Base-by-base conservation (phyloP, 2,797 vertebrate species). In the Selene dorsalis region DNA sequence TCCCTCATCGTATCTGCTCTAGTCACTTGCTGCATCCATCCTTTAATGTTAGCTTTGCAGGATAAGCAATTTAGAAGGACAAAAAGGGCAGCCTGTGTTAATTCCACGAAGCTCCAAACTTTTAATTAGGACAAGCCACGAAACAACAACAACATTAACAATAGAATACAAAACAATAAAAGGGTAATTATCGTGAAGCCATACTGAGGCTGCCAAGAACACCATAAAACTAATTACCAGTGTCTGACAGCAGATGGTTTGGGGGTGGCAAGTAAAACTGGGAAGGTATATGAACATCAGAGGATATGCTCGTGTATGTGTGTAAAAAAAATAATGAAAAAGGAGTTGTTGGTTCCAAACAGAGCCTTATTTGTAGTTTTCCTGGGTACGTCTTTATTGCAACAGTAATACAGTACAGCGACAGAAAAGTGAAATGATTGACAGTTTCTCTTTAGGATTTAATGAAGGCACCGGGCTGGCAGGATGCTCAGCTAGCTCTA, bases 151-250 rank as follows among this genome's bases (percentile, higher is more conserved):
- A 87, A 87, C 90, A 93, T 87, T 69, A 90, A 92, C 80, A 91
- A 89, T 80, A 83, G 85, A 84, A 91, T 89, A 86, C 77, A 90
- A 92, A 87, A 82, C 90, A 94, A 90, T 89, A 93, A 80, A 88
- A 84, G 70, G 67, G 69, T 93, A 83, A 92, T 94, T 93, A 92
- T 86, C 72, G 41, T 87, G 88, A 83, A 73, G 79, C 88, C 80
- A 84, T 85, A 70, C 35, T 87, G 89, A 48, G 84, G 79, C 84
- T 93, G 88, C 89, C 88, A 94, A 91, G 88, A 91, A 89, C 84
- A 86, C 69, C 81, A 89, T 93, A 91, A 91, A 94, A 94, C 90
- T 93, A 94, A 95, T 95, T 93, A 92, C 76, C 75, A 56, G 80
- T 91, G 85, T 80, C 86, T 94, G 90, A 90, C 87, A 94, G 93